A percentile compares a stretch with the other conserved stretches of the same genome.
phyloP scores from a whole-genome alignment of 1,140 invertebrate genomes.

The Bombus affinis region DNA sequence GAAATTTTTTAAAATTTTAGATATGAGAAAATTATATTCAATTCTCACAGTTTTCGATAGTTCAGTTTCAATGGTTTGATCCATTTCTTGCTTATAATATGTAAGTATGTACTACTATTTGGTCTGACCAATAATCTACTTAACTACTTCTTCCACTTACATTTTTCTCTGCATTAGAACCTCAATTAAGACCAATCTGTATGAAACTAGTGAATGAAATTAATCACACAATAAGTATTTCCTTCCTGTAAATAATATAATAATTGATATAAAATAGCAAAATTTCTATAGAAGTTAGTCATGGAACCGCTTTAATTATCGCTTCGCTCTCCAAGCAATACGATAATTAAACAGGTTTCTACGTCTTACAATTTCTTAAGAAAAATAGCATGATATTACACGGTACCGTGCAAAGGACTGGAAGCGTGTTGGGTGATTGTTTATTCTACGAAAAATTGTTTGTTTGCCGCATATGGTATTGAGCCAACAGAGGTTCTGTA shows the following conservation, averaged over 20 bases:
- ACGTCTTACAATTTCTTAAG: not conserved
- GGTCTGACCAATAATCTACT: not conserved
- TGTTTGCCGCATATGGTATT: constrained; percentile 25
- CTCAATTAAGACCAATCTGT: not conserved
- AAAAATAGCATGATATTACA: constrained; percentile 23
- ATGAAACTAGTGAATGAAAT: not conserved
- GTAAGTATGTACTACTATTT: not conserved
- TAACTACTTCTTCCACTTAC: not conserved
- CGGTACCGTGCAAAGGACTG: not conserved
- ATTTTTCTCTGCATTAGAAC: not conserved
- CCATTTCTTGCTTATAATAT: not conserved
- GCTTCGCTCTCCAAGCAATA: not conserved
- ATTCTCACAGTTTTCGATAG: not conserved
- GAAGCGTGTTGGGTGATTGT: not conserved
- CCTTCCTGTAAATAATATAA: not conserved
- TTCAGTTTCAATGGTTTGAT: not conserved
- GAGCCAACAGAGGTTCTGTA: constrained; percentile 36
- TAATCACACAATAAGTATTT: not conserved
- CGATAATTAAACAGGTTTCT: not conserved
- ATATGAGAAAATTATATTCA: not conserved
- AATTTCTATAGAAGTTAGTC: not conserved
- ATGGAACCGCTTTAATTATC: not conserved
- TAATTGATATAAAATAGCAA: not conserved
- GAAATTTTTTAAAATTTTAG: not conserved
- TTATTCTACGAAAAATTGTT: constrained; percentile 16